Conservation (phyloP, 1,140 invertebrate genomes). For the Tribolium madens region DNA sequence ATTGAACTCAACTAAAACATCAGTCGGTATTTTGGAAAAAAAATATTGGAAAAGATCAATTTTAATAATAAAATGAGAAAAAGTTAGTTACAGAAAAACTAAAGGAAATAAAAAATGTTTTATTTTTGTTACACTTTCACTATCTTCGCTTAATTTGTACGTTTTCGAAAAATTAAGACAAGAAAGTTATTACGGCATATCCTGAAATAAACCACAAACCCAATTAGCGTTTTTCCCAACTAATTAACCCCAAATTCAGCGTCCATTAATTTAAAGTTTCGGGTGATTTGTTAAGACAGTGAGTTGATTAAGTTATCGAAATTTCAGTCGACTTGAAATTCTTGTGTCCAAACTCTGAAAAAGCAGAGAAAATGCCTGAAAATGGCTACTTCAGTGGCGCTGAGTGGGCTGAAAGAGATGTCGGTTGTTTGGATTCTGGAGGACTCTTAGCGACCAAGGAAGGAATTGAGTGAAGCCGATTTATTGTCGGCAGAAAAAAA, state of each 20-base stretch:
- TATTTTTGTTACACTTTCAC: conserved; percentile 12
- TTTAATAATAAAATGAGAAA: too few species aligned
- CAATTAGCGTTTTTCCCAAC: conserved; percentile 18
- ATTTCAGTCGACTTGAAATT: not conserved
- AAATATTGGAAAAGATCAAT: too few species aligned
- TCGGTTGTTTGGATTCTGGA: conserved; percentile 25
- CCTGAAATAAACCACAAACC: not conserved
- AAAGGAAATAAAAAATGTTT: too few species aligned
- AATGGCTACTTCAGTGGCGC: conserved; percentile 33
- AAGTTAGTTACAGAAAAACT: too few species aligned
- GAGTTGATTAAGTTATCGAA: not conserved
- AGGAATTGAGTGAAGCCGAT: not conserved
- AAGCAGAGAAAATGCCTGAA: conserved; percentile 1
- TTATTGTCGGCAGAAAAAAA: not conserved
- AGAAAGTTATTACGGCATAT: not conserved
- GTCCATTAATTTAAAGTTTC: conserved; percentile 16
- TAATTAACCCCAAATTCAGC: conserved; percentile 25
- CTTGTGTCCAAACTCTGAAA: not conserved
- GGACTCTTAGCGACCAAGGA: not conserved
- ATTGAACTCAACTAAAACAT: too few species aligned
- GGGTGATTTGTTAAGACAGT: conserved; percentile 23
- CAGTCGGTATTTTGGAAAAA: too few species aligned
- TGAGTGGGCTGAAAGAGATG: conserved; percentile 12
- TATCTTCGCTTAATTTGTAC: too few species aligned
- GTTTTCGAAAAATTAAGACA: too few species aligned